A percentile compares a stretch with the other conserved stretches of the same genome.
Conservation (phyloP, 2,888 invertebrate genomes). For the Artemia sp. region DNA sequence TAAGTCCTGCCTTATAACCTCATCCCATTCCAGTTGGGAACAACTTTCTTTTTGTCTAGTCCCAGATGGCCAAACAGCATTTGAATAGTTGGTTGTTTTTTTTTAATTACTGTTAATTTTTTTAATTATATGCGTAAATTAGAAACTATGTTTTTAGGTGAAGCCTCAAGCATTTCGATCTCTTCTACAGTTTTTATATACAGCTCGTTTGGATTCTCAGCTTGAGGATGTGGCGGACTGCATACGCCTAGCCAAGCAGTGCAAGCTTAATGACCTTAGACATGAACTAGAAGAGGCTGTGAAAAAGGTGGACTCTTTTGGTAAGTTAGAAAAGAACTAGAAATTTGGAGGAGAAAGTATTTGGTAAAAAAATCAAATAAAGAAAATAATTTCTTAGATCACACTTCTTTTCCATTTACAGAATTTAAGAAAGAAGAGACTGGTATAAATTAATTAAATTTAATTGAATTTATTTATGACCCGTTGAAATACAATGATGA, state of each 20-base stretch:
- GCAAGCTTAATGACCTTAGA: slow-evolving; percentile 31
- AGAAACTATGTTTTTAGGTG: slow-evolving; percentile 29
- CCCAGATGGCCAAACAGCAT: not conserved
- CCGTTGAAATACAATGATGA: no score
- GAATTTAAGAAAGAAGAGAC: no score
- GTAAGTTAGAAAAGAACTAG: slow-evolving; percentile 23
- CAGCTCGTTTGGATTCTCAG: slow-evolving; percentile 33
- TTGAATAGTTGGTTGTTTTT: slow-evolving; percentile 14
- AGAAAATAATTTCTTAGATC: no score
- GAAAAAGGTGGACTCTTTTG: slow-evolving; percentile 32
- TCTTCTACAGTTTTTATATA: slow-evolving; percentile 35
- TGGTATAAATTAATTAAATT: no score
- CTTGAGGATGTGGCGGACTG: slow-evolving; percentile 32
- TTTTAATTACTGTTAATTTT: slow-evolving; percentile 21
- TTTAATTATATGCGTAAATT: not conserved
- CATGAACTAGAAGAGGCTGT: slow-evolving; percentile 30
- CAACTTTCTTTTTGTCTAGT: no score
- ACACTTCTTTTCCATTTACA: no score
- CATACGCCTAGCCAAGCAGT: slow-evolving; percentile 33
- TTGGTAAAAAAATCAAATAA: no score
- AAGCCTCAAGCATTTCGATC: slow-evolving; percentile 32
- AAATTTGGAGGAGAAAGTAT: no score
- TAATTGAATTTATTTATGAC: no score
- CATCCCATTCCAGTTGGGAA: no score
- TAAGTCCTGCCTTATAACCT: no score